These are phyloP conservation scores for Harpalus rufipes DNA, from an alignment of 2,888 invertebrate species.

Conservation along the genomic window DNA sequence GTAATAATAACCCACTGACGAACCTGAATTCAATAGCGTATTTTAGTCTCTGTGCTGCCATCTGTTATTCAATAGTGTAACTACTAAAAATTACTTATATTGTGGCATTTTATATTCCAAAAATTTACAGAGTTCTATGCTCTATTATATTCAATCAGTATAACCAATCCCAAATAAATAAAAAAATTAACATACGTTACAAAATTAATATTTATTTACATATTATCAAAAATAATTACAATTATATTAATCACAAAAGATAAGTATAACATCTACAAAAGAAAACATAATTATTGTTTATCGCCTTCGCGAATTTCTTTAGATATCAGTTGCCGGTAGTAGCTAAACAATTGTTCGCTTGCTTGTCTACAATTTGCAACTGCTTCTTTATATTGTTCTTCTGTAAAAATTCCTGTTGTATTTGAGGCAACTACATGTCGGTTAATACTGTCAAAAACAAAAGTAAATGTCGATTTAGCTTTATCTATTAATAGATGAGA, in stretches of 20 bases:
- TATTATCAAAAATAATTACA: slow-evolving; percentile 43
- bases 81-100: not conserved
- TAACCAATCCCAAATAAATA: not conserved
- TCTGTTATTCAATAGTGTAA: not conserved
- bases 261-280: slow-evolving; percentile 1
- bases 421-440: slow-evolving; percentile 82
- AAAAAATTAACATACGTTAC: slow-evolving; percentile 6
- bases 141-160: not conserved
- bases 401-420: slow-evolving; percentile 85
- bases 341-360: slow-evolving; percentile 84
- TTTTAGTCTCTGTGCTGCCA: not conserved
- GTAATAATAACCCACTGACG: not conserved
- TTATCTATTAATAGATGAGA: slow-evolving; percentile 76
- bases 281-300: slow-evolving; percentile 2
- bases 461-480: slow-evolving; percentile 83
- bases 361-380: slow-evolving; percentile 83
- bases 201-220: slow-evolving; percentile 31
- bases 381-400: slow-evolving; percentile 84
- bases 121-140: not conserved
- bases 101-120: no score
- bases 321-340: slow-evolving; percentile 83
- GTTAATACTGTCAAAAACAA: slow-evolving; percentile 85
- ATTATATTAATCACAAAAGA: slow-evolving; percentile 14
- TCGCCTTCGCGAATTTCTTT: slow-evolving; percentile 72
- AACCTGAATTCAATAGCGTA: not conserved